Conservation (phyloP, 2,888 invertebrate species). For the Drosophila borborema region DNA sequence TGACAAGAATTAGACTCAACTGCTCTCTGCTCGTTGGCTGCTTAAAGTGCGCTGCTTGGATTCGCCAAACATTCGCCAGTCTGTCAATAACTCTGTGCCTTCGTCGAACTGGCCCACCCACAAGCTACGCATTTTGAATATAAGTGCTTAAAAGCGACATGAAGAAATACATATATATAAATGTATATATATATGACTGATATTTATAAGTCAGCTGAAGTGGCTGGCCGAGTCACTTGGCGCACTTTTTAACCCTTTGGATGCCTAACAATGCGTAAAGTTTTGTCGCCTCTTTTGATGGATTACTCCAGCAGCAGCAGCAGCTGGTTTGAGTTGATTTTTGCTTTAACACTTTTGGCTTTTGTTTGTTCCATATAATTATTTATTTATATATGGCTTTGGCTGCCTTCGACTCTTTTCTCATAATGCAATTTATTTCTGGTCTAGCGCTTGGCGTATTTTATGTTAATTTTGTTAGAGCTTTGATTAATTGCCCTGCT, state of each 20-base stretch:
- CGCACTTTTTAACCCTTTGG: slow-evolving; percentile 50
- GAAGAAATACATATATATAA: slow-evolving; percentile 14
- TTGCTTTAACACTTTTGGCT: slow-evolving; percentile 70
- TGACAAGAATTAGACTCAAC: slow-evolving; percentile 68
- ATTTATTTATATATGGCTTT: slow-evolving; percentile 61
- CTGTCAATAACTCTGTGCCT: slow-evolving; percentile 70
- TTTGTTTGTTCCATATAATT: slow-evolving; percentile 62
- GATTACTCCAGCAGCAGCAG: slow-evolving; percentile 55
- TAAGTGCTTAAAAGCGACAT: slow-evolving; percentile 19
- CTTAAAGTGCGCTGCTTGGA: slow-evolving; percentile 1
- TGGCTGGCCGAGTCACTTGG: slow-evolving; percentile 42
- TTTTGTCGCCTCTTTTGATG: slow-evolving; percentile 79
- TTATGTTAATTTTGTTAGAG: slow-evolving; percentile 65
- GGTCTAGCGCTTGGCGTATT: slow-evolving; percentile 64
- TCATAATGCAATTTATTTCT: slow-evolving; percentile 74
- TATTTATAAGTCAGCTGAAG: slow-evolving; percentile 25
- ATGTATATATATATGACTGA: slow-evolving; percentile 13
- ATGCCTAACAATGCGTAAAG: slow-evolving; percentile 78
- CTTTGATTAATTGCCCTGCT: slow-evolving; percentile 72
- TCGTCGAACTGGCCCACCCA: slow-evolving; percentile 68
- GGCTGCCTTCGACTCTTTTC: slow-evolving; percentile 16
- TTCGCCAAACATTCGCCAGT: slow-evolving; percentile 22
- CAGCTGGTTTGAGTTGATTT: slow-evolving; percentile 34
- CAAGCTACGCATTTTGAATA: slow-evolving; percentile 54
- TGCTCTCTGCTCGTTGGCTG: slow-evolving; percentile 9